Conservation (phyloP, 2,113 vertebrate genomes). For the Dendrocopos noguchii region DNA sequence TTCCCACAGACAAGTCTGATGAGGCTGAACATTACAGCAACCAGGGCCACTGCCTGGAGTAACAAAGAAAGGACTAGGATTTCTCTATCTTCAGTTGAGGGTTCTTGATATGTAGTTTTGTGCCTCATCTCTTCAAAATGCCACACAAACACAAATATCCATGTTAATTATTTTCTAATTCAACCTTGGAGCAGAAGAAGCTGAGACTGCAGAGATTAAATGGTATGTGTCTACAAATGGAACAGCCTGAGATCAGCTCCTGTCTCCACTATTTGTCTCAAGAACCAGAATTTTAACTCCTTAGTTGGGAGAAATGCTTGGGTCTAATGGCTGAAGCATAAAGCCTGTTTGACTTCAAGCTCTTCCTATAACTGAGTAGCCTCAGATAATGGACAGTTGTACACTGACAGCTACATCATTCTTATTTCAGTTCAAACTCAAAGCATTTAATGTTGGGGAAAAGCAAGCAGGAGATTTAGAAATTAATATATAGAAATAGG, state of each 20-base stretch:
- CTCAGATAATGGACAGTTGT: background rate
- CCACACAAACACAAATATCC: background rate
- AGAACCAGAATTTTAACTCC: background rate
- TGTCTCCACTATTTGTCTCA: background rate
- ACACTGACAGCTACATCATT: background rate
- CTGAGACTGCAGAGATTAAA: background rate
- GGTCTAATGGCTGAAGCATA: background rate
- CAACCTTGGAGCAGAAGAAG: background rate
- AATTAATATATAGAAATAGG: background rate
- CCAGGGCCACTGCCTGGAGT: background rate
- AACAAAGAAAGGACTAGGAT: background rate
- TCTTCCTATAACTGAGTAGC: background rate
- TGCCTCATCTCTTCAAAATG: slow-evolving; percentile 3
- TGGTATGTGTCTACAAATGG: background rate
- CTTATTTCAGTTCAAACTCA: background rate
- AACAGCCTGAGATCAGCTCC: background rate
- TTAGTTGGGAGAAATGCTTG: background rate
- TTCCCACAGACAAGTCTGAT: background rate
- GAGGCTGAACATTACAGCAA: background rate
- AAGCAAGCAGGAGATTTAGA: background rate
- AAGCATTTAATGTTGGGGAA: background rate
- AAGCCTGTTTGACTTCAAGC: background rate
- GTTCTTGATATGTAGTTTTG: background rate
- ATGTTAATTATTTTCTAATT: background rate
- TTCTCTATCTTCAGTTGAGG: background rate